Base-by-base conservation (phyloP, 2,888 invertebrate genomes). In the Lysandra coridon region DNA sequence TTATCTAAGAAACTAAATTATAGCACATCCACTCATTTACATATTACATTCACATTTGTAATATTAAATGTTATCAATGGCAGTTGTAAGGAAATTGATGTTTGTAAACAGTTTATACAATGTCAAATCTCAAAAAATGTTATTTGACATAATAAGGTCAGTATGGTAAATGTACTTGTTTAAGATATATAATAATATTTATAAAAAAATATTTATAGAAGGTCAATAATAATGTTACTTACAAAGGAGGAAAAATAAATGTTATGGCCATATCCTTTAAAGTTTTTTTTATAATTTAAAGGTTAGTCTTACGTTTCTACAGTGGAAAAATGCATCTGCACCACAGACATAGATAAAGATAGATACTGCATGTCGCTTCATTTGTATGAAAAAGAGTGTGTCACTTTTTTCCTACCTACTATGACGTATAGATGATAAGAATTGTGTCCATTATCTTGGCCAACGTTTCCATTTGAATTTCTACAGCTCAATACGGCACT, bases 201-300 rank as follows among this genome's bases (percentile, higher is more conserved):
- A 23, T 23, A 23, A 23, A 23, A 23, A 23, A 33, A 33, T 33
- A 69, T 69, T 69, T 33, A 69, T 69, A 37, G 69, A 69, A 69
- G 69, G 69, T 23, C 69, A 69, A 69, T 69, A 69, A 14, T 33
- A 69, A 33, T 69, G 69, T 69, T 33, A 69, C 69, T 69, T 69
- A 69, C 64, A 30, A 33, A 69, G 7, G 37, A 17, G 33, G 69
- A 17, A 69, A 69, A 69, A 69, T 69, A 69, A 69, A 37, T 69
- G 33, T 69, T 69, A 37, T 69, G 69, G 69, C 33, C 69, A 69
- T 69, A 69, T 69, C 69, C 37, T 69, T 37, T 14, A 37, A 37
- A 37, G 14, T 33, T 69, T 33, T 69, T 33, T 69, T 69, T 37
- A 69, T 69, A 69, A 33, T 69, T 33, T 69, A 14, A 14, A 69